Base-by-base conservation (phyloP, 2,797 vertebrate species). In the Garrulus glandarius region DNA sequence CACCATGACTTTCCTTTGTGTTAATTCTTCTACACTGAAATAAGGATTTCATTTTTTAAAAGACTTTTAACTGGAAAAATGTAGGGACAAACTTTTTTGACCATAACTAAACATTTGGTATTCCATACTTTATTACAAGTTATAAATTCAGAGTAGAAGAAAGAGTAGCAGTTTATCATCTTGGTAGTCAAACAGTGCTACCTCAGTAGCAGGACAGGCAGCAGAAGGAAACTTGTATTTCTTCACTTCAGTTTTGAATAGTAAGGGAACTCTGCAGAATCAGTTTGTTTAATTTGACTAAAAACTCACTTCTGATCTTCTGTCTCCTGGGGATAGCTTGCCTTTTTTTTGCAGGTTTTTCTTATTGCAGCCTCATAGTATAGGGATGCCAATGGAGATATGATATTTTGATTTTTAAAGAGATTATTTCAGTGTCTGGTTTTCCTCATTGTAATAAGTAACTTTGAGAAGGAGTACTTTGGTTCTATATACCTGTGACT, bases 311-410 rank as follows among this genome's bases (percentile, higher is more conserved):
- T 91, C 32, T 55, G 24, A 21, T 82, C 10, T 39, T 93, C 43
- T 50, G 1, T 59, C 24, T 59, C 1, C 21, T 46, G 44, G 15
- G 34, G 3, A 29, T 5, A 34, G 2, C 41, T 34, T 32, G 0
- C 22, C 30, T 72, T 56, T 82, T 68, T 53, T 36, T 74, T 69
- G 4, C 14, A 44, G 10, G 16, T 67, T 60, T 72, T 55, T 87
- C 13, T 71, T 68, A n/a, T 30, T 60, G 12, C 11, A 47, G 5
- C 17, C 15, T 49, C 64, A 61, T 5, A 27, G 9, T 37, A 59
- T 26, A 60, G 6, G 13, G 10, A 34, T 44, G 22, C 5, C 5
- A 46, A 17, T 23, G 26, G 5, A 68, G 43, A 63, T 32, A 72
- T 63, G n/a, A 36, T 53, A 57, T 69, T 74, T 81, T 5, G 9